Percentiles rank a stretch among this genome's conserved stretches.
Conservation (phyloP, 92 coral and sea anemone species). For the Siderastrea siderea region DNA sequence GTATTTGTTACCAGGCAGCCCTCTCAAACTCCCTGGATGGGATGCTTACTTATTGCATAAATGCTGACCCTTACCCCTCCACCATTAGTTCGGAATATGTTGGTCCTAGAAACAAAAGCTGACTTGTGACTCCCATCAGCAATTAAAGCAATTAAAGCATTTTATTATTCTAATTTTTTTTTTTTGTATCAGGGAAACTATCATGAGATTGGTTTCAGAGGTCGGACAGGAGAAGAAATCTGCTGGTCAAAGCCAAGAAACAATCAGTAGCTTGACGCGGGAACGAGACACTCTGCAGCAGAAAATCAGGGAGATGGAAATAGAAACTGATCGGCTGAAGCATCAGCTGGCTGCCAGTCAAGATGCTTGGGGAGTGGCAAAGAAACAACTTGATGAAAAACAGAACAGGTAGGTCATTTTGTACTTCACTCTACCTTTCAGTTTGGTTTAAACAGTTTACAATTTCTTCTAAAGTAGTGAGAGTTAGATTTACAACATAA, state of each 20-base stretch:
- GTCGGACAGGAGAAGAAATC: slow-evolving; percentile 97
- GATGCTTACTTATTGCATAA: no score
- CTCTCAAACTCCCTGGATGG: no score
- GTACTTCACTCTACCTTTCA: not conserved
- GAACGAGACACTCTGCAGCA: slow-evolving; percentile 91
- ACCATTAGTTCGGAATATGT: no score
- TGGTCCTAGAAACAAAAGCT: no score
- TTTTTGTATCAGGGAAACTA: slow-evolving; percentile 82
- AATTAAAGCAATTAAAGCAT: no score
- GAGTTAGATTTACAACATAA: no score
- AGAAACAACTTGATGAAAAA: slow-evolving; percentile 83
- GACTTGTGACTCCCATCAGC: no score
- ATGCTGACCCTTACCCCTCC: no score
- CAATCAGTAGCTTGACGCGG: slow-evolving; percentile 74
- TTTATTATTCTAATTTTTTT: not conserved
- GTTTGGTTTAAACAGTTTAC: not conserved
- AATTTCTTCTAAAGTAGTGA: no score
- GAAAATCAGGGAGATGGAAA: slow-evolving; percentile 88
- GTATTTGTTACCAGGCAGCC: no score
- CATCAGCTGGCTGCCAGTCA: slow-evolving; percentile 93
- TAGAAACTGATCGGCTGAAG: slow-evolving; percentile 82
- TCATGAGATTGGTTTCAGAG: slow-evolving; percentile 97
- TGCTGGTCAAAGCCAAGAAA: slow-evolving; percentile 80
- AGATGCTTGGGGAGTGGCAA: slow-evolving; percentile 93
- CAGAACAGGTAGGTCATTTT: slow-evolving; percentile 73